Conservation (phyloP, 2,888 invertebrate species). For the Drosophila percnosoma region DNA sequence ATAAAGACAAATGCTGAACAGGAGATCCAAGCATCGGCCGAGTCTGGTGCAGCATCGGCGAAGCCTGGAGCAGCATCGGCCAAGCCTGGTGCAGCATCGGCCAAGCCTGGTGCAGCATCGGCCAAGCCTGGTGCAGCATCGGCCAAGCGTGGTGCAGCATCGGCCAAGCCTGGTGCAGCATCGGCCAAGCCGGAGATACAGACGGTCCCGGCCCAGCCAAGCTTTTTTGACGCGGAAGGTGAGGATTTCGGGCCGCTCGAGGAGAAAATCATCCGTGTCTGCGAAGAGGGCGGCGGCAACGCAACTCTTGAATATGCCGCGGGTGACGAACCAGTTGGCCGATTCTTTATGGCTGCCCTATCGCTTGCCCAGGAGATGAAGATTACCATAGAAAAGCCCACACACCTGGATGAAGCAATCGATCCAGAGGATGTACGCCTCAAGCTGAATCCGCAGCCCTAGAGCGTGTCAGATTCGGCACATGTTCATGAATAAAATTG, state of each 20-base stretch:
- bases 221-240: too few relatives aligned
- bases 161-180: too few relatives aligned
- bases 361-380: fast-evolving
- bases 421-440: not conserved
- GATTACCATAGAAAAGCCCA: not conserved
- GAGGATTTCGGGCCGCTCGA: too few relatives aligned
- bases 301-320: not conserved
- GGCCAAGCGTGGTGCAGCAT: too few relatives aligned
- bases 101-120: not conserved
- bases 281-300: not conserved
- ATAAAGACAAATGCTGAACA: not conserved
- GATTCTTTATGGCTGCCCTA: not conserved
- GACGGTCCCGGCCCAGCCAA: fast-evolving
- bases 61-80: too few relatives aligned
- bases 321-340: not conserved
- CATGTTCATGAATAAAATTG: not conserved
- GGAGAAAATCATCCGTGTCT: fast-evolving
- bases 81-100: not conserved
- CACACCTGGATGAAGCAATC: fast-evolving
- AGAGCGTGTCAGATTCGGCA: not conserved
- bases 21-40: too few relatives aligned
- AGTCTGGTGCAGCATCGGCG: not conserved
- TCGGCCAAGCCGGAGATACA: too few relatives aligned
- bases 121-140: too few relatives aligned
- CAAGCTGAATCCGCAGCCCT: not conserved